Evolutionary conservation across 2,113 vertebrate genomes (phyloP).

Genomic region (Carassius carassius): DNA sequence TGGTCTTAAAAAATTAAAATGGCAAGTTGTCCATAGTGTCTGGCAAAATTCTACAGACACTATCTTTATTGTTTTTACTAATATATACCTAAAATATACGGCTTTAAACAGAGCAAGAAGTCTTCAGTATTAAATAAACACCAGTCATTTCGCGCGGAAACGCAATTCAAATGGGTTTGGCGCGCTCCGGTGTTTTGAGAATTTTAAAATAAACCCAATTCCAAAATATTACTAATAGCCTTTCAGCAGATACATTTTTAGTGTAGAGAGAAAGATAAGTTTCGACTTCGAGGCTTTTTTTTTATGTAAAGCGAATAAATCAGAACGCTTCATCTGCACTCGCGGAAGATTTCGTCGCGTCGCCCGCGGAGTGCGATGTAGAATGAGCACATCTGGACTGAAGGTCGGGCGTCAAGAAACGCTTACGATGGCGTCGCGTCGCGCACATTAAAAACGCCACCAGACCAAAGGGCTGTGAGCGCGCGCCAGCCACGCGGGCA

Average conservation of each 20-base stretch:
- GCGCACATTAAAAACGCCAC: not conserved
- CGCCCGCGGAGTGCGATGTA: not conserved
- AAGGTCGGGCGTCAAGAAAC: not conserved
- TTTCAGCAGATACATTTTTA: not conserved
- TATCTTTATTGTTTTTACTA: not conserved
- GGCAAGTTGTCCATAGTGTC: not conserved
- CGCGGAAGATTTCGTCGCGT: not conserved
- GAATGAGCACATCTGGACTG: not conserved
- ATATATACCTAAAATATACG: not conserved
- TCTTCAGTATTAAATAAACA: not conserved
- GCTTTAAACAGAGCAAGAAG: not conserved
- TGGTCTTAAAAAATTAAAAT: not conserved
- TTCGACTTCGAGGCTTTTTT: not conserved
- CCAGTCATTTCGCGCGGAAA: too few species aligned
- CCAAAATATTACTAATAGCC: not conserved
- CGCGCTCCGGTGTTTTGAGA: not conserved
- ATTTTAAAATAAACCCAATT: not conserved
- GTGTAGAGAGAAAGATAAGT: not conserved
- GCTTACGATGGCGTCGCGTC: constrained; percentile 25
- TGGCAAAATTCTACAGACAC: not conserved
- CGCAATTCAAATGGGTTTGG: not conserved
- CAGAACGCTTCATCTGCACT: too few species aligned
- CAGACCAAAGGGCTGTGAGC: not conserved
- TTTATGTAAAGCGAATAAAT: too few species aligned
- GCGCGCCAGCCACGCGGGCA: not conserved